Evolutionary conservation across 2,797 vertebrate genomes (phyloP), one percentile per base, ranked within the genome.

Genomic region (Perodicticus potto): DNA sequence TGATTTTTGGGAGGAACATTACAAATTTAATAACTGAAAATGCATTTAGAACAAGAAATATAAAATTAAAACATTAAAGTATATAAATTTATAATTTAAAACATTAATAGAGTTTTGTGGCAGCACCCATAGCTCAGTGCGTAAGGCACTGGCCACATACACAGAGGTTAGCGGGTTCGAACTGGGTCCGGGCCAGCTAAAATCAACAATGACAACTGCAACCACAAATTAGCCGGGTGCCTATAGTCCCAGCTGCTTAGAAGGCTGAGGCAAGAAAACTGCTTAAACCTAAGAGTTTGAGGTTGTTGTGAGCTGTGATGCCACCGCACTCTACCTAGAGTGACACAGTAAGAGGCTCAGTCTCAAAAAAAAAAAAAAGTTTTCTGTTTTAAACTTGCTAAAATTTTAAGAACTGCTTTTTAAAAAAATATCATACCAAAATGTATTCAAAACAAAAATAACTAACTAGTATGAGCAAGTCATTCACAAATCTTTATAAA

Each of bases 1-100:
- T 91, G 59, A 61, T 32, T 87, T 85, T 27, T 34, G 55, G 45
- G n/a, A 86, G 13, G 16, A 86, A 29, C 8, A 40, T 40, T 81
- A 86, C 4, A 81, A 82, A 82, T 88, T 74, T 95, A 85, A 77
- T 72, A 80, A 92, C 29, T 67, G 8, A 69, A 93, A 89, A n/a
- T 49, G 29, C 23, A 76, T 65, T 90, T 14, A 87, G 40, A 96
- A 89, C 23, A 87, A 94, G 32, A 73, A 89, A 87, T 53, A 63
- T 65, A 89, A 83, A 63, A 88, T 74, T 37, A 84, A 92, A 92
- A 84, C 11, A 27, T 93, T 53, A 76, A 91, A 91, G 25, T 37
- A 83, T 61, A 9, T 73, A 96, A 95, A 85, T n/a, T 55, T 78
- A 91, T 1, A 69, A 91, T 40, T 32, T 73, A 86, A 88, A 74